These are phyloP conservation scores for Neolamprologus kungweensis DNA, from an alignment of 2,113 vertebrate genomes.

Conservation along the genomic window DNA sequence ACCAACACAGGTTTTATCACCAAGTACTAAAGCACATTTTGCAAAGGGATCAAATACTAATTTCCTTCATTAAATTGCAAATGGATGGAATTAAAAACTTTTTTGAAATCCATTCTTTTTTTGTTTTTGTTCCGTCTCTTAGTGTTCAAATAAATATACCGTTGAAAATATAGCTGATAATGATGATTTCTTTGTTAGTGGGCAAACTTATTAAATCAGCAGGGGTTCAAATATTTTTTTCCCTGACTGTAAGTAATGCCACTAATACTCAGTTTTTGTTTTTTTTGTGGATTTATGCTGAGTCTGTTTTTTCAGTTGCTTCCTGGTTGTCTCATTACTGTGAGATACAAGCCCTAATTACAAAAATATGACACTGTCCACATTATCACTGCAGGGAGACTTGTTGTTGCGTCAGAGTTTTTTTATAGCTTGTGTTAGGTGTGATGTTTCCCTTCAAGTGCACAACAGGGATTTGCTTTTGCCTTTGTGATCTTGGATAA, in stretches of 20 bases:
- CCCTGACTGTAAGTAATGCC: background rate
- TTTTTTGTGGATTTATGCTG: background rate
- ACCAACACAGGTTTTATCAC: background rate
- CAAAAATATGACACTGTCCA: background rate
- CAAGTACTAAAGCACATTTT: background rate
- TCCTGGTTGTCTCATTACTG: background rate
- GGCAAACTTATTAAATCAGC: background rate
- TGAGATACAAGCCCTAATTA: background rate
- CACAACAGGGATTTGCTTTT: background rate
- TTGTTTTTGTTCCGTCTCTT: accelerated
- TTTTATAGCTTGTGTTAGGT: background rate
- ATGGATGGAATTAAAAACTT: background rate
- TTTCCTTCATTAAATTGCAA: accelerated
- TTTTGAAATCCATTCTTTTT: accelerated
- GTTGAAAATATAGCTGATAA: background rate
- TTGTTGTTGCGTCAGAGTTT: background rate
- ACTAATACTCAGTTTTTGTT: accelerated
- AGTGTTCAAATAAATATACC: background rate
- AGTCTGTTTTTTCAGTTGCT: background rate
- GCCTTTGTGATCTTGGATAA: background rate
- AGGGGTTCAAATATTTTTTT: background rate
- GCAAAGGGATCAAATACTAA: background rate
- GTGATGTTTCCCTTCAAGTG: background rate
- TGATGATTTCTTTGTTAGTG: background rate
- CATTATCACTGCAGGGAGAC: background rate